Conservation (phyloP, 1,140 invertebrate genomes). For the Drosophila sproati region DNA sequence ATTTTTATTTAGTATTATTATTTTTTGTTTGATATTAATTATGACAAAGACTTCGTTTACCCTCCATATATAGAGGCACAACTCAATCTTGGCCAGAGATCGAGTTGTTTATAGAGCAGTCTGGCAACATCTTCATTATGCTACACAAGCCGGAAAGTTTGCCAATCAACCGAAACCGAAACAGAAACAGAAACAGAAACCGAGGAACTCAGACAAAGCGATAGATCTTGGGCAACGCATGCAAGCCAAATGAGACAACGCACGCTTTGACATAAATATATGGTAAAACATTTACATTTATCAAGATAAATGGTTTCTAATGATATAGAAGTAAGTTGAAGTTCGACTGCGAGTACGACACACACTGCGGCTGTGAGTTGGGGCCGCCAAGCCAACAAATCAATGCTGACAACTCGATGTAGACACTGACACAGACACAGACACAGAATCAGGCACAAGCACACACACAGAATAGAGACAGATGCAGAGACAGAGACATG, state of each 20-base stretch:
- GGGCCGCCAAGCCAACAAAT: slow-evolving; percentile 72
- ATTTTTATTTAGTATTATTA: neutral
- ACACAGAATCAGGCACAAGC: slow-evolving; percentile 31
- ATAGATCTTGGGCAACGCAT: slow-evolving; percentile 67
- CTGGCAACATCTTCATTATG: slow-evolving; percentile 34
- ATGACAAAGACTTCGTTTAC: neutral
- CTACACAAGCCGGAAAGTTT: slow-evolving; percentile 28
- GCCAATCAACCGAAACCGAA: slow-evolving; percentile 42
- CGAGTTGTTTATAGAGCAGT: slow-evolving; percentile 14
- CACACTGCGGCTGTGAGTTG: slow-evolving; percentile 35
- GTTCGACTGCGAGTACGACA: slow-evolving; percentile 6
- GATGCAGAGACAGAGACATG: slow-evolving; percentile 28
- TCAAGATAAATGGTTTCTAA: slow-evolving; percentile 83
- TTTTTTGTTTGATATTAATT: neutral
- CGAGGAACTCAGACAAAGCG: neutral
- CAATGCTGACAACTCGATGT: slow-evolving; percentile 71
- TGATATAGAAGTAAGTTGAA: slow-evolving; percentile 68
- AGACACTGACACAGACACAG: slow-evolving; percentile 33
- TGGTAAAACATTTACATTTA: slow-evolving; percentile 82
- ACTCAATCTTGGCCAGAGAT: neutral
- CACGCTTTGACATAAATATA: slow-evolving; percentile 75
- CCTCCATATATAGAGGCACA: neutral
- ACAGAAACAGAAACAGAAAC: neutral
- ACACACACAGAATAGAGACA: slow-evolving; percentile 25
- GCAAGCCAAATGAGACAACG: slow-evolving; percentile 75